phyloP scores from a whole-genome alignment of 2,888 invertebrate species.

The Hoplodrina ambigua region DNA sequence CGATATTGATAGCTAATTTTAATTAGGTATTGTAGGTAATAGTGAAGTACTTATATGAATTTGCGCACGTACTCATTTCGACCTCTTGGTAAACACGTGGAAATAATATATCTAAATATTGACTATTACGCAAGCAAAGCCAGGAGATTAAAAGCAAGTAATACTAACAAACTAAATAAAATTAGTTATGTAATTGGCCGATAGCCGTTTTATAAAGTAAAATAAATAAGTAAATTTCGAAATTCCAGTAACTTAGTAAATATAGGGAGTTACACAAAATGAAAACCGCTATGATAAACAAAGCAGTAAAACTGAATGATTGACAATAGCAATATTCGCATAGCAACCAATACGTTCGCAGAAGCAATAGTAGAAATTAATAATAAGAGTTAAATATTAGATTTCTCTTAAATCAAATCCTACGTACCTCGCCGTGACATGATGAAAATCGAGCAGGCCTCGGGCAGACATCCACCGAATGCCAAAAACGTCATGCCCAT shows the following conservation, averaged over 20 bases:
- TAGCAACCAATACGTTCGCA: conserved; percentile 34
- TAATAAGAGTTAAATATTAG: conserved; percentile 7
- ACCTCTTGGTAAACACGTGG: not conserved
- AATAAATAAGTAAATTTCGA: no score
- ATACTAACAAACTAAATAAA: no score
- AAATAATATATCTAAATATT: not conserved
- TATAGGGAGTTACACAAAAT: conserved; percentile 4
- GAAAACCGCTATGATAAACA: conserved; percentile 15
- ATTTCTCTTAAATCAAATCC: conserved; percentile 13
- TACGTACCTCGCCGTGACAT: conserved; percentile 95
- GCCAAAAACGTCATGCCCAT: conserved; percentile 98
- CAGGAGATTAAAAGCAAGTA: not conserved
- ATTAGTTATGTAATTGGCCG: no score
- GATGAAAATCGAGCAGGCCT: conserved; percentile 94
- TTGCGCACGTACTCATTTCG: conserved; percentile 17
- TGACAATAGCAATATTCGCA: conserved; percentile 38
- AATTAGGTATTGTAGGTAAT: conserved; percentile 9
- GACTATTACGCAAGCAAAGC: conserved; percentile 21
- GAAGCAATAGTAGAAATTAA: conserved; percentile 4
- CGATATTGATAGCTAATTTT: conserved; percentile 21
- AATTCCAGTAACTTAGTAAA: not conserved
- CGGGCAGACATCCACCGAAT: conserved; percentile 97
- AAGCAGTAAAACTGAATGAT: conserved; percentile 24
- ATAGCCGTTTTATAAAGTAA: no score
- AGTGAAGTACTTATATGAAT: not conserved